Evolutionary conservation across 1,140 invertebrate species (phyloP), one percentile per base, ranked within the genome.

Genomic region (Brachionus koreanus): DNA sequence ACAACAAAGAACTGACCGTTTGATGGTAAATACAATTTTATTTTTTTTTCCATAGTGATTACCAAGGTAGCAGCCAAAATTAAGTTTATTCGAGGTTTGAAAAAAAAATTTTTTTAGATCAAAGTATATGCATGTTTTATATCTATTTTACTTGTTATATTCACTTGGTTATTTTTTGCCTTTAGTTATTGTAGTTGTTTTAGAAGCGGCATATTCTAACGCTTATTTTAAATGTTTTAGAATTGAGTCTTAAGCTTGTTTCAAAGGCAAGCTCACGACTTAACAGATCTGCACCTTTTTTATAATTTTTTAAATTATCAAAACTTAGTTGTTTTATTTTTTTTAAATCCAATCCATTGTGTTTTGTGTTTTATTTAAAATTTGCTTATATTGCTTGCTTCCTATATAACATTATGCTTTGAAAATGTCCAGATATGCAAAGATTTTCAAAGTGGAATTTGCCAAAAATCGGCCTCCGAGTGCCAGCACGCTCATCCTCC

Each of bases 401-500:
- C 42, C 67, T 43, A 29, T 43, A 29, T 43, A 33, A 74, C 19
- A 25, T 43, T 74, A 46, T 46, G 42, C 69, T 57, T 57, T 35
- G 33, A 57, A n/a, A 16, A 3, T 82, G 12, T 39, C 1, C 42
- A 97, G 95, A 95, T 97, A 91, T 97, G 95, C 93, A 94, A 95
- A 91, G 95, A 97, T 92, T 97, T 93, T 92, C 94, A 95, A 92
- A 94, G 94, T 90, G 95, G 95, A 91, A 93, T 93, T 91, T 97
- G 95, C 92, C 95, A 95, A 91, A 93, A 95, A 89, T 92, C 94
- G 88, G 94, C 95, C 91, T 92, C 92, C 88, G 95, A 97, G 92
- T 97, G 95, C 92, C 94, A 94, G 91, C 96, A 94, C 92, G 95
- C 95, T 90, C 95, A 97, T 92, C 95, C 95, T 91, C 93, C 94